Percentiles rank a stretch among this genome's conserved stretches.
Evolutionary conservation across 2,797 vertebrate genomes (phyloP).

Genomic region (Cyclura pinguis): DNA sequence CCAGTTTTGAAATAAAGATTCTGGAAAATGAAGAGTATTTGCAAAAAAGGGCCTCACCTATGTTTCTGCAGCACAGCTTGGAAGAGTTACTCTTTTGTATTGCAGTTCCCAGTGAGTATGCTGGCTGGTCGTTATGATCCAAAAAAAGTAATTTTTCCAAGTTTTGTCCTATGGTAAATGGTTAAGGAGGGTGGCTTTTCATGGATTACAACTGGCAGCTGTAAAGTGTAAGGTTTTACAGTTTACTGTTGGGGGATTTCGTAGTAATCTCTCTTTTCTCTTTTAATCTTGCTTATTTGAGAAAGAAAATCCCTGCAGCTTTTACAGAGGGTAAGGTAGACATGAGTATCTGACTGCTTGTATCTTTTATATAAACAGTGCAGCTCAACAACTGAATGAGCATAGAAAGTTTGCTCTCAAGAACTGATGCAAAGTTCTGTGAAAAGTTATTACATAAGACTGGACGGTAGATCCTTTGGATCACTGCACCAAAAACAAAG

Average conservation of each 20-base stretch:
- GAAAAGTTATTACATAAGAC: background rate
- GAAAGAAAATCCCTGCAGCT: slow-evolving; percentile 54
- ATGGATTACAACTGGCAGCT: slow-evolving; percentile 64
- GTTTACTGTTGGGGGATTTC: slow-evolving; percentile 61
- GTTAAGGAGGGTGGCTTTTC: slow-evolving; percentile 56
- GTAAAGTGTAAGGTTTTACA: slow-evolving; percentile 63
- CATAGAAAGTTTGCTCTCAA: slow-evolving; percentile 41
- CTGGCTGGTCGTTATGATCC: too few relatives aligned
- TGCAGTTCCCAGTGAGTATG: too few relatives aligned
- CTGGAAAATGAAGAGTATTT: background rate
- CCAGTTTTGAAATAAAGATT: background rate
- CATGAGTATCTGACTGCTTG: slow-evolving; percentile 48
- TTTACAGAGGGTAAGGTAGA: slow-evolving; percentile 56
- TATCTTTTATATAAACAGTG: slow-evolving; percentile 36
- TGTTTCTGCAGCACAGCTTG: background rate
- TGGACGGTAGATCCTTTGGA: background rate
- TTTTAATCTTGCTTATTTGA: slow-evolving; percentile 62
- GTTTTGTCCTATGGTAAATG: background rate
- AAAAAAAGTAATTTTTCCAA: too few relatives aligned
- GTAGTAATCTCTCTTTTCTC: slow-evolving; percentile 45
- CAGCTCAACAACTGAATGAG: slow-evolving; percentile 33
- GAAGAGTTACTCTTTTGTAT: too few relatives aligned
- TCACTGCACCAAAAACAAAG: background rate
- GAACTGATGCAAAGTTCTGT: slow-evolving; percentile 8
- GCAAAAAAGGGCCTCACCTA: slow-evolving; percentile 20